A percentile compares a stretch with the other conserved stretches of the same genome.
These are phyloP conservation scores for Odontamblyopus lacepedii DNA, from an alignment of 2,797 vertebrate genomes.

Conservation along the genomic window DNA sequence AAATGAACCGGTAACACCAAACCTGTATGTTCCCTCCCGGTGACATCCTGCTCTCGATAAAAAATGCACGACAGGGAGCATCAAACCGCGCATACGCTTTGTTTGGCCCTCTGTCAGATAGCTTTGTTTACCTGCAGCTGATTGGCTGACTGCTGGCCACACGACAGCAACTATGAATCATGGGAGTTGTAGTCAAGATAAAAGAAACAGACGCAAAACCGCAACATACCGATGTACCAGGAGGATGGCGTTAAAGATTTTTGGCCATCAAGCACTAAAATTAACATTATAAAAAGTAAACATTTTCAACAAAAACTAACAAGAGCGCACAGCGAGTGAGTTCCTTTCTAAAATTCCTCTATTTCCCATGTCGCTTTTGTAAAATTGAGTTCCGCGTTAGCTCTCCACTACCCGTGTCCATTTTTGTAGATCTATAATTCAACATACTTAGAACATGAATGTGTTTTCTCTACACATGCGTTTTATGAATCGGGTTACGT, in stretches of 20 bases:
- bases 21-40: slow-evolving; percentile 13
- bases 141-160: slow-evolving; percentile 49
- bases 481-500: slow-evolving; percentile 26
- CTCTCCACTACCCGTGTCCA: slow-evolving; percentile 41
- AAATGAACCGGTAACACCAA: slow-evolving; percentile 16
- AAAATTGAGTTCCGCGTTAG: not conserved
- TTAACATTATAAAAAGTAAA: too few species aligned
- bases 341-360: slow-evolving; percentile 25
- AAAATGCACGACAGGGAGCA: slow-evolving; percentile 38
- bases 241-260: not conserved
- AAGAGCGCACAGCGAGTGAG: rapidly evolving
- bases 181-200: slow-evolving; percentile 71
- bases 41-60: slow-evolving; percentile 50
- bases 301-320: rapidly evolving
- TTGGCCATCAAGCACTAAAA: too few species aligned
- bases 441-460: not conserved
- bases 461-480: rapidly evolving
- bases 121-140: slow-evolving; percentile 81
- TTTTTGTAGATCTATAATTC: slow-evolving; percentile 39
- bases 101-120: slow-evolving; percentile 55
- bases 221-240: rapidly evolving
- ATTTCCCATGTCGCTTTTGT: slow-evolving; percentile 47
- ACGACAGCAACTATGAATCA: slow-evolving; percentile 48
- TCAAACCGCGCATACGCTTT: slow-evolving; percentile 51
- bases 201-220: not conserved